Conservation (phyloP, 2,113 vertebrate genomes). For the Hippocampus mohnikei region DNA sequence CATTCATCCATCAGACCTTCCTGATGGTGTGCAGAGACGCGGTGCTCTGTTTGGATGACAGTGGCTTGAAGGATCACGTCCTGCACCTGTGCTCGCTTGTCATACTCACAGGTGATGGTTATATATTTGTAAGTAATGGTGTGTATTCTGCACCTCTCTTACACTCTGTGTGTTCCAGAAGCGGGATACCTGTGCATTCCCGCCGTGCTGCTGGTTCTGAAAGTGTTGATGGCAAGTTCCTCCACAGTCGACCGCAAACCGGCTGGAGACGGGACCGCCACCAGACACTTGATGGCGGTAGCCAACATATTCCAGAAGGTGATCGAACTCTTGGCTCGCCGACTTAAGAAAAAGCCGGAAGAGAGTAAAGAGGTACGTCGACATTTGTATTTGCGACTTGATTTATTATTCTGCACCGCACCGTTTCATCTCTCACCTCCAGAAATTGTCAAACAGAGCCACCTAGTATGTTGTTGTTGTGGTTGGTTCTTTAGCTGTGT, state of each 20-base stretch:
- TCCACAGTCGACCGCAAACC: constrained; percentile 43
- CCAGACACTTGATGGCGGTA: constrained; percentile 67
- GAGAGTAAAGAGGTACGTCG: constrained; percentile 77
- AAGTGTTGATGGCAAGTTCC: constrained; percentile 75
- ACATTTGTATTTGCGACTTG: not conserved
- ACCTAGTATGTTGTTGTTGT: not conserved
- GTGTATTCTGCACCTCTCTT: not conserved
- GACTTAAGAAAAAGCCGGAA: constrained; percentile 74
- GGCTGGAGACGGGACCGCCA: constrained; percentile 50
- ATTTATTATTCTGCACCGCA: not conserved
- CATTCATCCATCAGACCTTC: constrained; percentile 70
- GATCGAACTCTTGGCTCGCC: constrained; percentile 76
- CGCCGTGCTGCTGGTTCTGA: constrained; percentile 75
- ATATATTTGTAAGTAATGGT: no score
- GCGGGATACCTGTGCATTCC: constrained; percentile 76
- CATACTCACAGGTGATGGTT: constrained; percentile 76
- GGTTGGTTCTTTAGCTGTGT: constrained; percentile 72
- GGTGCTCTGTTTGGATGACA: constrained; percentile 79
- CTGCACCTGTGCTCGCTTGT: constrained; percentile 75
- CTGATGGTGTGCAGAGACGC: constrained; percentile 79
- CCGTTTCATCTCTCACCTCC: not conserved
- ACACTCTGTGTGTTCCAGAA: constrained; percentile 61
- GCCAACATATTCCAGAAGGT: constrained; percentile 85
- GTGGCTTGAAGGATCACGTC: constrained; percentile 72
- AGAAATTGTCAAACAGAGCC: not conserved